These are phyloP conservation scores for Agrotis ipsilon DNA, from an alignment of 2,888 invertebrate genomes.

Conservation along the genomic window DNA sequence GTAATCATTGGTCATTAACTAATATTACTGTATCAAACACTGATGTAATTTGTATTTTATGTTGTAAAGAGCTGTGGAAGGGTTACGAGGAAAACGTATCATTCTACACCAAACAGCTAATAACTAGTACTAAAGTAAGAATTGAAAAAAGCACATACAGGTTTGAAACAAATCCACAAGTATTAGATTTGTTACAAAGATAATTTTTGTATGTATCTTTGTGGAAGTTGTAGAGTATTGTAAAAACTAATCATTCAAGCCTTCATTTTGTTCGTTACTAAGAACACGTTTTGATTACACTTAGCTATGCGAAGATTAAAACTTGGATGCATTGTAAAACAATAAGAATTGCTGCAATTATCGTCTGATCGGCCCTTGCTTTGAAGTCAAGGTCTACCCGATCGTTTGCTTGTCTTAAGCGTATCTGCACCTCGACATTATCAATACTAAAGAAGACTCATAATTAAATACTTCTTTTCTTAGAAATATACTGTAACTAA, in stretches of 20 bases:
- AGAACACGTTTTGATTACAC: conserved; percentile 23
- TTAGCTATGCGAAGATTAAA: conserved; percentile 33
- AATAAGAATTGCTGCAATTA: conserved; percentile 60
- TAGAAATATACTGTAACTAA: conserved; percentile 28
- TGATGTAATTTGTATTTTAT: conserved; percentile 2
- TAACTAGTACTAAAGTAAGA: too few relatives aligned
- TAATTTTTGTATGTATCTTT: background rate
- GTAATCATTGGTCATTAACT: too few relatives aligned
- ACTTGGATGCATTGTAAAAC: conserved; percentile 51
- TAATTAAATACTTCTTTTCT: conserved; percentile 41
- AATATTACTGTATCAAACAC: background rate
- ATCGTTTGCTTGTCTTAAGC: conserved; percentile 51
- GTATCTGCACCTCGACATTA: conserved; percentile 49
- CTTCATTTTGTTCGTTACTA: background rate
- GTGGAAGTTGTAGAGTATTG: too few relatives aligned
- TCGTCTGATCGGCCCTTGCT: conserved; percentile 58
- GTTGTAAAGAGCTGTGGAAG: background rate
- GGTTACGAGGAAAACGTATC: background rate
- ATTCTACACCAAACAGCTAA: too few relatives aligned
- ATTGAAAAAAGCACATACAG: too few relatives aligned
- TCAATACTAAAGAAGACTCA: conserved; percentile 43
- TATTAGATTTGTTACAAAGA: too few relatives aligned
- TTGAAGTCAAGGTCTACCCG: conserved; percentile 63
- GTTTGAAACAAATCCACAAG: too few relatives aligned
- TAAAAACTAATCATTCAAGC: background rate